Evolutionary conservation across 2,888 invertebrate species (phyloP), one percentile per base, ranked within the genome.

Genomic region (Cynaeus angustus): DNA sequence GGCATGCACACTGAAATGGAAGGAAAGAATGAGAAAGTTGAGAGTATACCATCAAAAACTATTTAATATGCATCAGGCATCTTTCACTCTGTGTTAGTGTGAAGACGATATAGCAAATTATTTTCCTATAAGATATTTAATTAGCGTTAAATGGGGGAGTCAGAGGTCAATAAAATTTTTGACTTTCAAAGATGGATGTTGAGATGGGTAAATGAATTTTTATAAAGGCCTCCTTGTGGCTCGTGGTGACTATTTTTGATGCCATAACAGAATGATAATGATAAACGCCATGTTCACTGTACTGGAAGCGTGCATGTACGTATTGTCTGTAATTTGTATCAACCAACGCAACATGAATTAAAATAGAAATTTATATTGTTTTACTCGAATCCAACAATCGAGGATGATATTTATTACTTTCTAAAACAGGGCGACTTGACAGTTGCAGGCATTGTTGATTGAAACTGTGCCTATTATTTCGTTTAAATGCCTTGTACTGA

Each of bases 301-400:
- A 43, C 21, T 58, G 45, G 59, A 59, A 59, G 59, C 59, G 59
- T 59, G 59, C 59, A 58, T 48, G 66, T 59, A 28, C 28, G 59
- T 59, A 59, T 59, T 59, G 59, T 67, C 45, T 58, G 61, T 67
- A 67, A 67, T 67, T 61, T 67, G 67, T 67, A 53, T 26, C 45
- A 26, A 68, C 56, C 68, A 64, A 69, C 65, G 45, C 64, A 64
- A 65, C 68, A 69, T 64, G 65, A 64, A 69, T 69, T 64, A 69
- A 58, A 64, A 61, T 68, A 56, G 68, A 64, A 64, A 56, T 64
- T 56, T 58, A 41, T 56, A 69, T 69, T 69, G 68, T 69, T 69
- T 64, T 69, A 65, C 58, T 61, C 48, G 30, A 53, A 53, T 64
- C 43, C 13, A 62, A 62, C 62, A 62, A 64, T 53, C 53, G 53